Conservation (phyloP, 2,797 vertebrate species). For the Microtus agrestis region DNA sequence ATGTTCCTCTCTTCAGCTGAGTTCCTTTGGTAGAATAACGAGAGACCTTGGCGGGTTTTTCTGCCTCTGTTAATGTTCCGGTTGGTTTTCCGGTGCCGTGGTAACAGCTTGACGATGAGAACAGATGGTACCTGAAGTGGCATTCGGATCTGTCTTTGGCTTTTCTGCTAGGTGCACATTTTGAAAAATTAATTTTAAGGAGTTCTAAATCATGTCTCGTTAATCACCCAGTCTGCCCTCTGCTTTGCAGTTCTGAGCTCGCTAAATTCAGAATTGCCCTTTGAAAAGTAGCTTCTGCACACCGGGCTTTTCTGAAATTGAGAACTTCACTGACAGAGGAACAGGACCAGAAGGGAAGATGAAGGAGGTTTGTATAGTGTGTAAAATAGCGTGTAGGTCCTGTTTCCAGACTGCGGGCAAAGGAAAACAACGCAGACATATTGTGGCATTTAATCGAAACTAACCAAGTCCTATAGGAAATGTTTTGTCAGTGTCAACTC, state of each 20-base stretch:
- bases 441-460: not conserved
- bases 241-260: constrained; percentile 22
- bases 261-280: constrained; percentile 52
- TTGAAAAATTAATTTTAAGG: not conserved
- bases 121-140: not conserved
- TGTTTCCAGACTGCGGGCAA: not conserved
- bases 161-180: not conserved
- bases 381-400: not conserved
- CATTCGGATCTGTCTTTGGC: not conserved
- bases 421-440: constrained; percentile 1
- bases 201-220: constrained; percentile 38
- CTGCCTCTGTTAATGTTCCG: not conserved
- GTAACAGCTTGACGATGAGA: not conserved
- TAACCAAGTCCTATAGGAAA: not conserved
- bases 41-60: not conserved
- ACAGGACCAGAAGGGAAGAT: not conserved
- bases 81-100: not conserved
- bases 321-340: constrained; percentile 28
- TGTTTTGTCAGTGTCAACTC: not conserved
- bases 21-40: not conserved
- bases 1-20: not conserved
- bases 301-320: constrained; percentile 6
- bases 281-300: constrained; percentile 51
- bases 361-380: not conserved
- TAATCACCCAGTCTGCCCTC: constrained; percentile 5